phyloP scores from a whole-genome alignment of 2,888 invertebrate genomes.

The Eupsilia transversa region DNA sequence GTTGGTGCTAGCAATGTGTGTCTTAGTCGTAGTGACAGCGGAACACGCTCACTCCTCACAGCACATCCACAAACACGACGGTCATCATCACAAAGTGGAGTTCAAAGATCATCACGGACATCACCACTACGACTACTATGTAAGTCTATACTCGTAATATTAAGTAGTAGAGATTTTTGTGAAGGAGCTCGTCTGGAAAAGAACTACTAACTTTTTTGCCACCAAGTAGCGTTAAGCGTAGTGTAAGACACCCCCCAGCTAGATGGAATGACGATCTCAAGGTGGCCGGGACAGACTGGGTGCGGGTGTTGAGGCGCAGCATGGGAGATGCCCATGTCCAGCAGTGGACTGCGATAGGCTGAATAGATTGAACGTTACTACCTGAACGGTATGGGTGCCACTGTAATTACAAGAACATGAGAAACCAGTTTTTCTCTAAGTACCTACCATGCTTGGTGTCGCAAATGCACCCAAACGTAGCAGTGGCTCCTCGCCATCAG shows the following conservation, averaged over 20 bases:
- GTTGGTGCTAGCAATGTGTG: constrained; percentile 36
- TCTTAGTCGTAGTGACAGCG: constrained; percentile 68
- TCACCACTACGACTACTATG: constrained; percentile 63
- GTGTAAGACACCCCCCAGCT: neutral
- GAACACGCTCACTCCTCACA: constrained; percentile 81
- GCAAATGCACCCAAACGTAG: neutral
- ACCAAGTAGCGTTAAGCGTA: neutral
- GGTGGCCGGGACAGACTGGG: neutral
- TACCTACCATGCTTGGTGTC: neutral
- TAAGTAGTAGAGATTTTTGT: neutral
- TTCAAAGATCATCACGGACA: constrained; percentile 54
- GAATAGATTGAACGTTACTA: neutral
- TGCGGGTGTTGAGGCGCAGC: neutral
- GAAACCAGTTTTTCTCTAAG: neutral
- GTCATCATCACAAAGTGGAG: constrained; percentile 60
- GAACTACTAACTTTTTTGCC: neutral
- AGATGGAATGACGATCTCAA: neutral
- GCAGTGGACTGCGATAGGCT: neutral
- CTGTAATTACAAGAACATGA: neutral
- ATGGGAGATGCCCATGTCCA: neutral
- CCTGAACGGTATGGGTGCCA: neutral
- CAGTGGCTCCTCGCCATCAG: neutral
- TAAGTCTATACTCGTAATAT: constrained; percentile 15
- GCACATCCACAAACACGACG: constrained; percentile 71
- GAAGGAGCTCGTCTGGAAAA: neutral